A percentile compares a stretch with the other conserved stretches of the same genome.
These are phyloP conservation scores for Mechanitis mazaeus DNA, from an alignment of 2,888 invertebrate genomes.

Conservation along the genomic window DNA sequence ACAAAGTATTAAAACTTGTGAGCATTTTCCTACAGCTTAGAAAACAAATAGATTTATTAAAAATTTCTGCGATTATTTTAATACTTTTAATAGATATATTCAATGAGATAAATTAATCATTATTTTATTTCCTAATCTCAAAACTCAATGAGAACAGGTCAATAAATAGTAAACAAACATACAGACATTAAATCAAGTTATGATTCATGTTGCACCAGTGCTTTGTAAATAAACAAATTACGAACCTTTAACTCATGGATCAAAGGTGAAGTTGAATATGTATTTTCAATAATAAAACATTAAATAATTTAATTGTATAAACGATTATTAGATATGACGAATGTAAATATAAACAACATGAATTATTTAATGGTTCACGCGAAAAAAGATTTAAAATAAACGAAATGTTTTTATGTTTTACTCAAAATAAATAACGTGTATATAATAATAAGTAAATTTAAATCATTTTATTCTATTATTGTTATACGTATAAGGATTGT, in stretches of 20 bases:
- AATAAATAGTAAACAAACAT: no score
- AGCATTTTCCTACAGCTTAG: neutral
- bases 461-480: no score
- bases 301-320: neutral
- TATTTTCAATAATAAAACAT: neutral
- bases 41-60: no score
- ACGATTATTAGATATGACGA: neutral
- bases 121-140: no score
- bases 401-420: constrained; percentile 6
- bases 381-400: constrained; percentile 10
- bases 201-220: constrained; percentile 6
- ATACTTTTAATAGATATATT: no score
- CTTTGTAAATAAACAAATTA: constrained; percentile 25
- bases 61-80: no score
- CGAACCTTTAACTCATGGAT: constrained; percentile 13
- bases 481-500: constrained; percentile 12
- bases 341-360: neutral
- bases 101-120: no score
- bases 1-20: constrained; percentile 1
- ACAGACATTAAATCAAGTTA: no score
- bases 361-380: constrained; percentile 4
- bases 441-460: no score
- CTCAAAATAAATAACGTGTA: no score
- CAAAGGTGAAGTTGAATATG: constrained; percentile 16
- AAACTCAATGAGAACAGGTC: constrained; percentile 1